phyloP scores from a whole-genome alignment of 2,888 invertebrate species.

The Diplolepis rosae region DNA sequence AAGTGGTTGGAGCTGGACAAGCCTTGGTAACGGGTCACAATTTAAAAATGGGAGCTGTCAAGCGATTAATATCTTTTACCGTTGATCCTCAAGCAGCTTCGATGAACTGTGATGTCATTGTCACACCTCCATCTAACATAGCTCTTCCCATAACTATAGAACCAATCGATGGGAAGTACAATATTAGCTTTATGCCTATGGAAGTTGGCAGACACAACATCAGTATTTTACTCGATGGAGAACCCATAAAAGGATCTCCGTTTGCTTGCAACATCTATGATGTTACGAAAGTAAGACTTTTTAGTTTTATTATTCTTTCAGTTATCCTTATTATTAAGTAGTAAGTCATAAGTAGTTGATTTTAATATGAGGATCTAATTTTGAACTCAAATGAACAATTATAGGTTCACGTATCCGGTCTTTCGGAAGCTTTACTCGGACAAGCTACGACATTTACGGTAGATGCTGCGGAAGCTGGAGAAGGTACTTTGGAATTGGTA shows the following conservation, averaged over 20 bases:
- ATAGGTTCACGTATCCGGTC: conserved; percentile 69
- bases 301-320: background rate
- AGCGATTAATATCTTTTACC: conserved; percentile 78
- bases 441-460: conserved; percentile 94
- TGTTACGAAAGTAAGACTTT: conserved; percentile 82
- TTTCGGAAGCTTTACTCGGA: conserved; percentile 76
- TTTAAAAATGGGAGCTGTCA: conserved; percentile 82
- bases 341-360: background rate
- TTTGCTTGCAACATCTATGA: conserved; percentile 96
- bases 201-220: conserved; percentile 92
- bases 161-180: conserved; percentile 80
- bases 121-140: conserved; percentile 89
- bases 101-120: conserved; percentile 75
- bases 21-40: conserved; percentile 81
- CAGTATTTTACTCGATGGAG: conserved; percentile 86
- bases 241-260: conserved; percentile 92
- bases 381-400: no score
- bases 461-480: conserved; percentile 95
- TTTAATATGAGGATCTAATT: background rate
- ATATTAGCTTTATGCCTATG: conserved; percentile 87
- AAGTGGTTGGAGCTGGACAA: conserved; percentile 82
- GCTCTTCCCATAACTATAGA: conserved; percentile 84
- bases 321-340: background rate
- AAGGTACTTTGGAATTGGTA: conserved; percentile 93
- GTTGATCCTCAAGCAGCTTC: conserved; percentile 75